Evolutionary conservation across 1,140 invertebrate genomes (phyloP), one percentile per base, ranked within the genome.

Genomic region (Drosophila pseudoananassae): DNA sequence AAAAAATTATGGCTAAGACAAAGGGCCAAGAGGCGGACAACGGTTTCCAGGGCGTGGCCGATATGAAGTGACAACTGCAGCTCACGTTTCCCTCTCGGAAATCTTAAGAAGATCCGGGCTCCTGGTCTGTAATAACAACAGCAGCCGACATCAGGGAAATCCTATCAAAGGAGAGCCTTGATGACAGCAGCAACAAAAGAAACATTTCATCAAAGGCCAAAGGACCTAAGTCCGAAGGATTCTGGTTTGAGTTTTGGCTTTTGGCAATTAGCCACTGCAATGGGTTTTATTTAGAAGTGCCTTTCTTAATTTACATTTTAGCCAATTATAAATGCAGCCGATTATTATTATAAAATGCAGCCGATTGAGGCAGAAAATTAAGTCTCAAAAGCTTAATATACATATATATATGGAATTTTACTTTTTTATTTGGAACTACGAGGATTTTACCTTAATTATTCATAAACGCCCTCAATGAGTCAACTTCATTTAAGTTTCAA

Each of bases 11-110:
- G 47, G 25, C 27, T 9, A 27, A 71, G 60, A 83, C 64, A 70
- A 75, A 70, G 55, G 70, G 50, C 43, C 12, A 15, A 36, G 33
- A 36, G 20, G 9, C 43, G 2, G n/a, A 53, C 20, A 36, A 3
- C 46, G 38, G 40, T 9, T 33, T 53, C 27, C 25, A 31, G 50
- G 50, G 5, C 15, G 45, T 17, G 52, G n/a, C 50, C 31, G 58
- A 49, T 55, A 33, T 50, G 51, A 74, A 65, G 46, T 74, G 71
- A 51, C 71, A 74, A 40, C 49, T 50, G 27, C 70, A 61, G 43
- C 43, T 31, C 36, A 60, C 14, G 33, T 27, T 38, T 43, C 25
- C 6, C 25, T 10, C 40, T 43, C 10, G 40, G 4, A 59, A 17
- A 36, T 15, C 29, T 58, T 20, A 33, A 12, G 10, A 12, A 5